Percentiles rank a stretch among this genome's conserved stretches.
These are phyloP conservation scores for Numida meleagris DNA, from an alignment of 2,113 vertebrate genomes.

Conservation along the genomic window DNA sequence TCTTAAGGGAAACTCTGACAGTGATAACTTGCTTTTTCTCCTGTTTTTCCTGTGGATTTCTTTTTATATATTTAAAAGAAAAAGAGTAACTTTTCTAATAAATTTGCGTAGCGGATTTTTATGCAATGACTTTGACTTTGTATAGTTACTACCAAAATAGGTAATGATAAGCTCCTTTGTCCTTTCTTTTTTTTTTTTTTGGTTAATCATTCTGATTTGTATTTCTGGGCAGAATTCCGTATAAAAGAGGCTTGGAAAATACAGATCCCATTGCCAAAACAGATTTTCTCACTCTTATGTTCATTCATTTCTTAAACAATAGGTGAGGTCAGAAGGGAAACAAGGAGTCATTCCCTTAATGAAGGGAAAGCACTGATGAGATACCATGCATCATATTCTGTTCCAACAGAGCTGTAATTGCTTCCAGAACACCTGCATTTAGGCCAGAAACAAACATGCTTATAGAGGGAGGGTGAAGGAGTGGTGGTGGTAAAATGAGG, in stretches of 20 bases:
- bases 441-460: not conserved
- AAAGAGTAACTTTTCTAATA: slow-evolving; percentile 55
- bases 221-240: slow-evolving; percentile 24
- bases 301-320: slow-evolving; percentile 61
- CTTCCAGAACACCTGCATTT: slow-evolving; percentile 56
- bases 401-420: not conserved
- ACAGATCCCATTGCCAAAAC: slow-evolving; percentile 43
- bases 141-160: slow-evolving; percentile 21
- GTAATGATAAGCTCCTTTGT: slow-evolving; percentile 30
- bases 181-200: slow-evolving; percentile 32
- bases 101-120: slow-evolving; percentile 53
- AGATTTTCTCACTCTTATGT: slow-evolving; percentile 47
- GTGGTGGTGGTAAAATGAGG: not conserved
- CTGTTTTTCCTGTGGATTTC: slow-evolving; percentile 28
- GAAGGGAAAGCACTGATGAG: slow-evolving; percentile 16
- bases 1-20: slow-evolving; percentile 54
- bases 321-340: slow-evolving; percentile 62
- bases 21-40: slow-evolving; percentile 53
- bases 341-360: slow-evolving; percentile 49
- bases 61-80: not conserved
- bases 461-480: not conserved
- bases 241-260: slow-evolving; percentile 5
- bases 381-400: not conserved
- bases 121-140: slow-evolving; percentile 43
- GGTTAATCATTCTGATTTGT: slow-evolving; percentile 51